A percentile compares a stretch with the other conserved stretches of the same genome.
Conservation (phyloP, 2,888 invertebrate species). For the Ormyrus rosae region DNA sequence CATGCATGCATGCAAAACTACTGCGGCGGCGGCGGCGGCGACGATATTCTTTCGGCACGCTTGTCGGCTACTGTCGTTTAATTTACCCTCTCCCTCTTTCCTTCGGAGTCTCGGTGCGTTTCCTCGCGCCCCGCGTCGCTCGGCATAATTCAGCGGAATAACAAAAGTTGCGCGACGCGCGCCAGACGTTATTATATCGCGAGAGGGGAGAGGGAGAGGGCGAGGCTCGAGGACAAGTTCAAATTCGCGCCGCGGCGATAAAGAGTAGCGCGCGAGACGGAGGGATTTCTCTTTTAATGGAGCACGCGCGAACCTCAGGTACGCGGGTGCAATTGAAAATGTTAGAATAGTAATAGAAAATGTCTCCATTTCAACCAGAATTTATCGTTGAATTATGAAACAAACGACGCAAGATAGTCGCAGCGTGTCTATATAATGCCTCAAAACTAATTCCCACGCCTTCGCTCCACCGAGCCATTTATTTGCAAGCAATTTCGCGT, state of each 20-base stretch:
- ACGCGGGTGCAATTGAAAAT: too few relatives aligned
- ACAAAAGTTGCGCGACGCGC: constrained; percentile 5
- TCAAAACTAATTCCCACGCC: too few relatives aligned
- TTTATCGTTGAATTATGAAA: too few relatives aligned
- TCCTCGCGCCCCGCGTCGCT: not conserved
- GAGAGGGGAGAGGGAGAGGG: not conserved
- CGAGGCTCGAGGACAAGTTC: not conserved
- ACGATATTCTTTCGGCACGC: not conserved
- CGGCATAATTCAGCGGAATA: constrained; percentile 31
- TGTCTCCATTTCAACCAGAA: too few relatives aligned
- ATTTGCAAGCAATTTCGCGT: too few relatives aligned
- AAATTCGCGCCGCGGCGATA: constrained; percentile 4
- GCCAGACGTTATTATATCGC: constrained; percentile 10
- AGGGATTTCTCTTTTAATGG: too few relatives aligned
- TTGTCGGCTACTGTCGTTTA: not conserved
- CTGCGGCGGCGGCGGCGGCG: too few relatives aligned
- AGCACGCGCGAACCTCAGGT: too few relatives aligned
- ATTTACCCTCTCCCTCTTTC: not conserved
- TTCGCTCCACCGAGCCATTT: too few relatives aligned
- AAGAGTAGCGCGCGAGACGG: not conserved
- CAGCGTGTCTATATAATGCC: too few relatives aligned
- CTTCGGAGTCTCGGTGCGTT: not conserved
- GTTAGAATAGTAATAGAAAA: too few relatives aligned
- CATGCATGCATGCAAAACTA: not conserved
- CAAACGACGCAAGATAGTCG: too few relatives aligned